A percentile compares a stretch with the other conserved stretches of the same genome.
phyloP scores from a whole-genome alignment of 2,113 vertebrate species.

The Nothocercus nigrocapillus region DNA sequence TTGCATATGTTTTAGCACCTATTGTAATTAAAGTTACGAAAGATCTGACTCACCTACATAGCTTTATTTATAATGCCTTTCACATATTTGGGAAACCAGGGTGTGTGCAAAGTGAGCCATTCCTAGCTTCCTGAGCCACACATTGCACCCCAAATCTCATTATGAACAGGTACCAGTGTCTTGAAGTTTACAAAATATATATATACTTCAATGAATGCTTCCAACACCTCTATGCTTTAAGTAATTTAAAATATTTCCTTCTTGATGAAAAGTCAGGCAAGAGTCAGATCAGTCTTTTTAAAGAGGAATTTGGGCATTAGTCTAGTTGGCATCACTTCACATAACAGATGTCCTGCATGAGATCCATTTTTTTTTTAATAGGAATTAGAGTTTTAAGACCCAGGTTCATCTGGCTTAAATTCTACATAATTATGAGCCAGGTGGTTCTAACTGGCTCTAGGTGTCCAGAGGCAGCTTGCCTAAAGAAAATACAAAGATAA shows the following conservation, averaged over 20 bases:
- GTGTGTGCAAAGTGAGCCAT: not conserved
- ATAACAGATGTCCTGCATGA: not conserved
- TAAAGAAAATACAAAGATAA: not conserved
- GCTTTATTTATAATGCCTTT: not conserved
- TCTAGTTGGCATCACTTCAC: not conserved
- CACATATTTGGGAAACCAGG: not conserved
- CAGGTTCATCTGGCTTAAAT: not conserved
- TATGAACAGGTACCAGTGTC: not conserved
- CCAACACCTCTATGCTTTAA: not conserved
- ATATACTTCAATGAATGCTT: not conserved
- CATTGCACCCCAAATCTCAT: not conserved
- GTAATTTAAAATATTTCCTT: not conserved
- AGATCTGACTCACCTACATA: not conserved
- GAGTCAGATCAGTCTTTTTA: not conserved
- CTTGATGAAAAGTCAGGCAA: not conserved
- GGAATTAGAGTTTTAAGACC: not conserved
- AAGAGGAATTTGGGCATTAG: not conserved
- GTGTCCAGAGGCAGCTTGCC: not conserved
- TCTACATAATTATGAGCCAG: not conserved
- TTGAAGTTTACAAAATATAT: not conserved
- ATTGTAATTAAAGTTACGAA: constrained; percentile 9
- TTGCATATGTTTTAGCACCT: not conserved
- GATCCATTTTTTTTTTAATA: not conserved
- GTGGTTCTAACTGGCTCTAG: not conserved
- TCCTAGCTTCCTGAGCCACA: not conserved